phyloP scores from a whole-genome alignment of 2,113 vertebrate genomes.

The Sinocyclocheilus rhinocerous region DNA sequence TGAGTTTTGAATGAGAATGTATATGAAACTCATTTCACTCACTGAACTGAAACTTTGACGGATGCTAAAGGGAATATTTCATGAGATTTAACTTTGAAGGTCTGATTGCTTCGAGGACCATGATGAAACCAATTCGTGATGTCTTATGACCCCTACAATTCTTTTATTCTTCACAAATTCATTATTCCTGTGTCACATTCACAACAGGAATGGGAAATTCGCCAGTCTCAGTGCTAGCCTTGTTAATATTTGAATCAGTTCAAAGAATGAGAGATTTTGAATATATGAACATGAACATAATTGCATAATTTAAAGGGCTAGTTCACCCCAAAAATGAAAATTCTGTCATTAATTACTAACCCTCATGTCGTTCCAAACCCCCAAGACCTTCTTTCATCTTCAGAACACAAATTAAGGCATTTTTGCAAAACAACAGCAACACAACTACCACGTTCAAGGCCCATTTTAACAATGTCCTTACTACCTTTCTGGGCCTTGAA shows the following conservation, averaged over 20 bases:
- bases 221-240: too few relatives aligned
- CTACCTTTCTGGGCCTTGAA: too few relatives aligned
- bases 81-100: slow-evolving; percentile 3
- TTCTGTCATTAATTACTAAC: too few relatives aligned
- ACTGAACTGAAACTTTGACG: background rate
- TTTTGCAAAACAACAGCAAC: too few relatives aligned
- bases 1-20: background rate
- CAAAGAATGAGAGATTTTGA: background rate
- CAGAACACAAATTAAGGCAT: too few relatives aligned
- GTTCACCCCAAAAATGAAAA: too few relatives aligned
- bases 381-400: too few relatives aligned
- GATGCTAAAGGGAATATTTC: background rate
- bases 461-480: too few relatives aligned
- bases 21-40: background rate
- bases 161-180: background rate
- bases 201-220: background rate
- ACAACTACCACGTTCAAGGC: too few relatives aligned
- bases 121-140: background rate
- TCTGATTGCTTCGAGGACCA: background rate
- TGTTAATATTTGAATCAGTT: too few relatives aligned
- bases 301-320: background rate
- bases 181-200: background rate
- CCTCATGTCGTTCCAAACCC: too few relatives aligned
- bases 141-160: background rate
- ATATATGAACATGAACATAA: too few relatives aligned